Base-by-base conservation (phyloP, 2,888 invertebrate species). In the Chrysomela aeneicollis region DNA sequence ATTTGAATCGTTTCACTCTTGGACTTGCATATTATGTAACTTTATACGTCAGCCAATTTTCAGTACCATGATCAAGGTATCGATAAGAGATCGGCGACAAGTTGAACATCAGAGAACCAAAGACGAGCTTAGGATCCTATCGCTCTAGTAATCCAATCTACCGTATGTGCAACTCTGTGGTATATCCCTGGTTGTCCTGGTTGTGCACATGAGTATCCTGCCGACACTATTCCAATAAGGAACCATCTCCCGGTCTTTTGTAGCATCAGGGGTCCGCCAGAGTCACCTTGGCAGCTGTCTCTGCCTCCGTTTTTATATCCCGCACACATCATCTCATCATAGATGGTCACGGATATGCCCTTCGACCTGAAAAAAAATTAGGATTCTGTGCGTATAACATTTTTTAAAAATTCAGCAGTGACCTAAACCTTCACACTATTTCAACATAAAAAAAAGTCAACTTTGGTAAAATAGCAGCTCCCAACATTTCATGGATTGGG, bases 321-420 rank as follows among this genome's bases (percentile, higher is more conserved):
- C 0, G 96, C 95, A 80, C 96, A 96, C 82, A 96, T 89, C 96
- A 96, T 96, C 83, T 96, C 96, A 49, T 95, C 95, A 82, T 95
- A 95, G 77, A 96, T 96, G 15, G 95, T 92, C 46, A 94, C 93
- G 79, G 92, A 92, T 75, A 94, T 94, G 59, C 93, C 93, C 73
- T 90, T 89, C 17, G 87, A 86, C 60, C 88, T 84, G 78, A 17
- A 68, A 73, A 50, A 59, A 3, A 32, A 26, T 15, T 18, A 10
- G 46, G 17, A 21, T 53, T 63, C 53, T 51, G 49, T 63, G 58
- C 63, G 54, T 54, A 54, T 54, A 54, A 54, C 26, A 19, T 35
- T 49, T 52, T 52, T 50, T 42, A 18, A 21, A 9, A n/a, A 6
- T 8, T 0, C n/a, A 42, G 4, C 42, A 42, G n/a, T 17, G 42